These are phyloP conservation scores for Glaucidium brasilianum DNA, from an alignment of 2,113 vertebrate genomes.

Conservation along the genomic window DNA sequence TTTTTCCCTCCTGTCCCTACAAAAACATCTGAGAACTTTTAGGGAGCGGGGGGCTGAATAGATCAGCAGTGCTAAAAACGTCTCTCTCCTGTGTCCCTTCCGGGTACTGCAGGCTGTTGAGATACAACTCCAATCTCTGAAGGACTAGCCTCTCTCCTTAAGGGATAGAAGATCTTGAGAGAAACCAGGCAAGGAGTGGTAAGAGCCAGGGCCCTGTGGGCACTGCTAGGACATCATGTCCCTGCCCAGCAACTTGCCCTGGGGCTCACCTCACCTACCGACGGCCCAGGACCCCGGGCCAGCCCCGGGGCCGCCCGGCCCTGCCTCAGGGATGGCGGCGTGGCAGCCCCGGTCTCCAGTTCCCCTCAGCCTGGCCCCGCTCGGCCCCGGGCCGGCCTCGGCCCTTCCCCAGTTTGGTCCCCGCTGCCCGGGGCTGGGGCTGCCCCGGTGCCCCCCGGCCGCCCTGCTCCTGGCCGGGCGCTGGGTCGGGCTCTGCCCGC, in stretches of 20 bases:
- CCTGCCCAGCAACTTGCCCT: background rate
- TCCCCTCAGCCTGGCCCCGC: background rate
- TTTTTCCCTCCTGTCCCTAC: background rate
- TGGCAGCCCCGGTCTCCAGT: background rate
- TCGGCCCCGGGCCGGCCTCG: fast-evolving
- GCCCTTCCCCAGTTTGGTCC: too few relatives aligned
- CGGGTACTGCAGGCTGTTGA: background rate
- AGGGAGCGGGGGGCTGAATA: background rate
- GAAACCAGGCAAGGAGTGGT: background rate
- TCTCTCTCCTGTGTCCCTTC: background rate
- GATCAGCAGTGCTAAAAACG: background rate
- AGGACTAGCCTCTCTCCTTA: background rate
- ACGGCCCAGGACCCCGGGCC: fast-evolving
- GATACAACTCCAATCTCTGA: background rate
- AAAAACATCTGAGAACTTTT: background rate
- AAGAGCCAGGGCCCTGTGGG: background rate
- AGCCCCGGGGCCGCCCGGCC: background rate
- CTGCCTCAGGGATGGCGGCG: background rate
- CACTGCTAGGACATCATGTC: background rate
- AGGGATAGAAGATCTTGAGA: background rate
- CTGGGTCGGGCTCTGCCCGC: background rate
- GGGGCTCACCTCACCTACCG: background rate
- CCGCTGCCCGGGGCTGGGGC: fast-evolving
- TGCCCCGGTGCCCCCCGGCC: fast-evolving
- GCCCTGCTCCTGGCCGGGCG: background rate